These are phyloP conservation scores for Orthosia gothica DNA, from an alignment of 2,888 invertebrate genomes.

Conservation along the genomic window DNA sequence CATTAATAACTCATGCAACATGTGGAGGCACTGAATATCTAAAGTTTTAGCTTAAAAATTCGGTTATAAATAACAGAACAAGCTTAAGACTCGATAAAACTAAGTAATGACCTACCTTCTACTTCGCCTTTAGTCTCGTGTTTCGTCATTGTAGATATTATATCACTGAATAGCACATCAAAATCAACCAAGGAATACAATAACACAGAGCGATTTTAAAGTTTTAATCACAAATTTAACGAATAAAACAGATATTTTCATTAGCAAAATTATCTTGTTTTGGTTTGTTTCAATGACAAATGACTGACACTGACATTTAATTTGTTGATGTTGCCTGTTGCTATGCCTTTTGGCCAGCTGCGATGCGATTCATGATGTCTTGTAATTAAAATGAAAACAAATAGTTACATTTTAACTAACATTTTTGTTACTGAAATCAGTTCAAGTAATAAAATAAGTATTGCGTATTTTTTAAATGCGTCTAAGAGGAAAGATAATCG, in stretches of 20 bases:
- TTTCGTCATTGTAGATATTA: conserved; percentile 68
- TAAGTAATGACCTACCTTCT: conserved; percentile 72
- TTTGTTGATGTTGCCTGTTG: conserved; percentile 12
- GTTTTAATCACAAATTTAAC: not conserved
- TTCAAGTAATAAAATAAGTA: rapidly evolving
- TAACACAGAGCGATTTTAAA: not conserved
- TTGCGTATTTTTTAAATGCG: rapidly evolving
- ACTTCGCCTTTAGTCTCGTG: conserved; percentile 67
- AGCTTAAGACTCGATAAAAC: not conserved
- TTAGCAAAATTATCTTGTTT: conserved; percentile 41
- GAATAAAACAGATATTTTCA: conserved; percentile 17
- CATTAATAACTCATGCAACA: not conserved
- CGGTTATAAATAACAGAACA: not conserved
- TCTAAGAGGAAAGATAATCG: not conserved
- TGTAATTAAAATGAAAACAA: not conserved
- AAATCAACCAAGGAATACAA: not conserved
- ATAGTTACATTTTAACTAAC: no score
- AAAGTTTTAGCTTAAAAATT: not conserved
- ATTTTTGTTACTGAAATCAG: not conserved
- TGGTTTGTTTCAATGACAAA: conserved; percentile 35
- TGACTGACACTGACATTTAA: conserved; percentile 48
- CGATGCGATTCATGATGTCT: no score
- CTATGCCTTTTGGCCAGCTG: not conserved
- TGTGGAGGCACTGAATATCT: not conserved
- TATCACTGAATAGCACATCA: conserved; percentile 23